These are phyloP conservation scores for Archivesica marissinica DNA, from an alignment of 1,140 invertebrate species.

Conservation along the genomic window DNA sequence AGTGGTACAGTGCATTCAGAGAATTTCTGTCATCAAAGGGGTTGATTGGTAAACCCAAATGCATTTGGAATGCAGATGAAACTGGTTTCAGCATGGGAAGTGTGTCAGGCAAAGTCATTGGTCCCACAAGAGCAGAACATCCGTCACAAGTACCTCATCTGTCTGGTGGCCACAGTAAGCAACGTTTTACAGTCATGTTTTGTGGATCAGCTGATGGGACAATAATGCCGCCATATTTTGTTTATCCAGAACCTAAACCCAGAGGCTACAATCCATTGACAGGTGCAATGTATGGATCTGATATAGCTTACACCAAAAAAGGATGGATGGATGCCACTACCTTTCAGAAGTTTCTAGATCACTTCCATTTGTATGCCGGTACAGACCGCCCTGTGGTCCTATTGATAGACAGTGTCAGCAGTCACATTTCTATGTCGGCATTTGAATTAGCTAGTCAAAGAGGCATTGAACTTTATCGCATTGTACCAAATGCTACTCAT, in stretches of 20 bases:
- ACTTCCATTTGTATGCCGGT: constrained; percentile 61
- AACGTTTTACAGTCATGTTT: constrained; percentile 48
- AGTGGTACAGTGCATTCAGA: constrained; percentile 21
- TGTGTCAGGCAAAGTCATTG: constrained; percentile 47
- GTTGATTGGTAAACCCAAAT: constrained; percentile 55
- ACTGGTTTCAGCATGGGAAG: constrained; percentile 61
- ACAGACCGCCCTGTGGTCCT: constrained; percentile 59
- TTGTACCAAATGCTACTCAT: constrained; percentile 65
- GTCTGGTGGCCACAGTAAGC: constrained; percentile 24
- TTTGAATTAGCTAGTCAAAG: constrained; percentile 52
- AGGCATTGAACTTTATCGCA: constrained; percentile 54
- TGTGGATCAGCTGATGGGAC: constrained; percentile 33
- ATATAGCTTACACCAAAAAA: constrained; percentile 57
- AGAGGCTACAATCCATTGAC: constrained; percentile 60
- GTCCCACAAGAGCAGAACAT: constrained; percentile 42
- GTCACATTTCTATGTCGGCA: constrained; percentile 43
- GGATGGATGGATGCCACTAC: constrained; percentile 60
- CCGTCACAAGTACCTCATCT: background rate
- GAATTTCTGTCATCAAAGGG: constrained; percentile 44
- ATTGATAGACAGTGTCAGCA: constrained; percentile 63
- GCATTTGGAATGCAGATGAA: constrained; percentile 67
- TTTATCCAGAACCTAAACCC: constrained; percentile 59
- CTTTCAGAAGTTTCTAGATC: constrained; percentile 53
- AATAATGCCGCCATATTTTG: constrained; percentile 57
- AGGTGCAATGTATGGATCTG: constrained; percentile 23